Base-by-base conservation (phyloP, 2,888 invertebrate species). In the Drosophila gaucha region DNA sequence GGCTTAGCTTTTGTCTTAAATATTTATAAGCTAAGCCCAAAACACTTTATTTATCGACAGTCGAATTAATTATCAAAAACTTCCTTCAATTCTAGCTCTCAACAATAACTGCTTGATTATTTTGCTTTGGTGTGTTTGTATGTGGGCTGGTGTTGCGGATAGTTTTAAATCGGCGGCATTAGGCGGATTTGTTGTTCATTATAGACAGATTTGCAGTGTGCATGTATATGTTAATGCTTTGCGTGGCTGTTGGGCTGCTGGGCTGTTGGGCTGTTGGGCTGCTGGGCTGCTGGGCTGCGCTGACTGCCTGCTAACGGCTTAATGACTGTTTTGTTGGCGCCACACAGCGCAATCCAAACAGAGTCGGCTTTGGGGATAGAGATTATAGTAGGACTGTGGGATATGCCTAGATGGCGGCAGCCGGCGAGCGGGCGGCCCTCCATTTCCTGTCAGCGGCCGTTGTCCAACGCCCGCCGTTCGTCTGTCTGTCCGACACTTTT, bases 271-370 rank as follows among this genome's bases (percentile, higher is more conserved):
- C 26, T 26, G 5, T 26, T 6, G 5, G 5, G 26, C 26, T 38
- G 38, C 12, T 18, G 16, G 33, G n/a, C 33, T 16, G 16, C 14
- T 24, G 26, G 9, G 14, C 41, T 33, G 50, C n/a, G 56, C 57
- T 35, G 63, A 52, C 58, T 43, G 41, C 66, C 62, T 71, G 58
- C 57, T 72, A 76, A 72, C 47, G 69, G 74, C 75, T 78, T 78
- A 76, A 76, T 78, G 78, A 78, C 78, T 78, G 74, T 78, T 74
- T 78, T 78, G 74, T 70, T 78, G 74, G 74, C 66, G 78, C 74
- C 70, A 66, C 47, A 58, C 36, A 60, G 59, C 38, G 26, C 50
- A 41, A 24, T 35, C 49, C 49, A 51, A 38, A 50, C 47, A 38
- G 49, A 20, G 56, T 31, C 41, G 10, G 49, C 51, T 36, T 51